These are phyloP conservation scores for Drosophila prosaltans DNA, from an alignment of 1,140 invertebrate species.

Conservation along the genomic window DNA sequence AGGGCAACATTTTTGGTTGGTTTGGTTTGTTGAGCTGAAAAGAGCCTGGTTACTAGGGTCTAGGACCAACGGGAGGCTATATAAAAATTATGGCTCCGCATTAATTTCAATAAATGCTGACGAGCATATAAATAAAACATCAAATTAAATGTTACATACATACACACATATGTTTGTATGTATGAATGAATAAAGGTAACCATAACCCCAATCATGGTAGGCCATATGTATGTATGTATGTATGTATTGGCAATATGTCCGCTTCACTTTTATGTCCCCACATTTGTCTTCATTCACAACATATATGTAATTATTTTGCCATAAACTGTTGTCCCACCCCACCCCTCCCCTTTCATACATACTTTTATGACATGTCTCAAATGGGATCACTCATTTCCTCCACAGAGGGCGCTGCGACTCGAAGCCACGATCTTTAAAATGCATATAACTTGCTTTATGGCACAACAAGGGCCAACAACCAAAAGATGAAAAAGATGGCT, in stretches of 20 bases:
- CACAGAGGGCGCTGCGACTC: background rate
- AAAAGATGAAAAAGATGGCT: background rate
- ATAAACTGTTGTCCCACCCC: conserved; percentile 1
- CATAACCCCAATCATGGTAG: conserved; percentile 12
- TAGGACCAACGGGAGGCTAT: conserved; percentile 11
- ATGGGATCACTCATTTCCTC: conserved; percentile 15
- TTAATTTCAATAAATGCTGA: conserved; percentile 37
- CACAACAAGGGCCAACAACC: background rate
- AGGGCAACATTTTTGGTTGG: background rate
- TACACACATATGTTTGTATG: conserved; percentile 2
- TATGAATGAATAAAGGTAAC: background rate
- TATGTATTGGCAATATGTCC: conserved; percentile 16
- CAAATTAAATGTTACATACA: conserved; percentile 29
- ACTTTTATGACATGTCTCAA: conserved; percentile 15
- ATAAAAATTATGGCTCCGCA: conserved; percentile 31
- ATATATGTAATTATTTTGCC: conserved; percentile 27
- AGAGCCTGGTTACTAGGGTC: conserved; percentile 3
- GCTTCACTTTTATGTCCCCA: conserved; percentile 18
- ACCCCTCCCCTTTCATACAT: background rate
- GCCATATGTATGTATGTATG: conserved; percentile 1
- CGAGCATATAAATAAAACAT: conserved; percentile 33
- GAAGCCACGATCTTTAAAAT: conserved; percentile 18
- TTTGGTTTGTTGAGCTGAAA: background rate
- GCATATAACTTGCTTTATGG: conserved; percentile 20
- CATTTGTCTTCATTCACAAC: conserved; percentile 27